Conservation (phyloP, 2,797 vertebrate genomes). For the Myotis planiceps region DNA sequence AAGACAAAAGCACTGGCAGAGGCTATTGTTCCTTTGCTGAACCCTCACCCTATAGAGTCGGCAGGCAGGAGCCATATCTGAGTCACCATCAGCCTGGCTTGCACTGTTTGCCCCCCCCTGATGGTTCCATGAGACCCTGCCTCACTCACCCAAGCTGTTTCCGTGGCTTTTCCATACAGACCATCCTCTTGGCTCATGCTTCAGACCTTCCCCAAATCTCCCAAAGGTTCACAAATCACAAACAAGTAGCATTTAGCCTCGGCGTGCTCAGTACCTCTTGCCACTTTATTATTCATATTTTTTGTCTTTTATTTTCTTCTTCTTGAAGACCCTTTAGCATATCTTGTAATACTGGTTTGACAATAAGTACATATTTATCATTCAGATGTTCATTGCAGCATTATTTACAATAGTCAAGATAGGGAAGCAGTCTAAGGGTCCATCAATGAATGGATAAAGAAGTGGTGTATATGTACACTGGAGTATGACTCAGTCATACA, state of each 20-base stretch:
- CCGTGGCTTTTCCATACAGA: too few relatives aligned
- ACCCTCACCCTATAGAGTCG: not conserved
- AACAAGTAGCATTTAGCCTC: not conserved
- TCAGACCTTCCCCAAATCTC: not conserved
- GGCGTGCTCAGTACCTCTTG: not conserved
- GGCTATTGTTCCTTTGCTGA: not conserved
- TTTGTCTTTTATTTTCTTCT: too few relatives aligned
- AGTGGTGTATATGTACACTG: not conserved
- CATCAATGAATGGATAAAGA: not conserved
- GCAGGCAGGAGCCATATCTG: not conserved
- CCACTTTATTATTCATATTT: too few relatives aligned
- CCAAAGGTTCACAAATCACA: not conserved
- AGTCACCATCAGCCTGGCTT: too few relatives aligned
- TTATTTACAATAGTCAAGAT: too few relatives aligned
- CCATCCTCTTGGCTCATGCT: not conserved
- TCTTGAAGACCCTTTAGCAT: too few relatives aligned
- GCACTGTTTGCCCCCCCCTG: too few relatives aligned
- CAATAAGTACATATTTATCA: not conserved
- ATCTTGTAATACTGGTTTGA: too few relatives aligned
- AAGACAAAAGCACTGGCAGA: not conserved
- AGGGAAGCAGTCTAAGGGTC: not conserved
- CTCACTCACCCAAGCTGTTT: too few relatives aligned
- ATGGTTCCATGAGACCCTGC: too few relatives aligned
- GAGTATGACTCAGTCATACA: not conserved
- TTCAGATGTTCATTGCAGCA: not conserved